A percentile compares a stretch with the other conserved stretches of the same genome.
Conservation (phyloP, 2,113 vertebrate species). For the Nesoenas mayeri region DNA sequence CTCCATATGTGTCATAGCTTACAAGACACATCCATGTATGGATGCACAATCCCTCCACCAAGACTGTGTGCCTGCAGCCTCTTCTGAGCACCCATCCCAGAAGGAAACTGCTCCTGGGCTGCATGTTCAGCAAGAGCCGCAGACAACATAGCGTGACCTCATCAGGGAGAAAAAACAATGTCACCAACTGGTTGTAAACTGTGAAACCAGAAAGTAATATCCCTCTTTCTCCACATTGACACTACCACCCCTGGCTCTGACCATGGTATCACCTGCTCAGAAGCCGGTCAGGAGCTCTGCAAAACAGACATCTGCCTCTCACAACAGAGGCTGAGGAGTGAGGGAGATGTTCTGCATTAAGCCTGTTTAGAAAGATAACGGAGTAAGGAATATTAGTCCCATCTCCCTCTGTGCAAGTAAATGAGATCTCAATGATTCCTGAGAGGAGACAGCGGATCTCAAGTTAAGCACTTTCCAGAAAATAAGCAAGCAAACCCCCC, state of each 20-base stretch:
- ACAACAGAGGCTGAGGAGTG: not conserved
- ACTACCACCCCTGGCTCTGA: not conserved
- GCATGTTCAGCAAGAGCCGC: not conserved
- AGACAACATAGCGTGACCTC: rapidly evolving
- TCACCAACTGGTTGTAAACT: not conserved
- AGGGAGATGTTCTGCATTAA: not conserved
- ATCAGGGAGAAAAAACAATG: not conserved
- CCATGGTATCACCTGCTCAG: not conserved
- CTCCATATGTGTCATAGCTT: not conserved
- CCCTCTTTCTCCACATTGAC: not conserved
- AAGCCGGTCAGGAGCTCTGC: not conserved
- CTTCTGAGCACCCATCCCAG: not conserved
- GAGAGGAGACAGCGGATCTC: not conserved
- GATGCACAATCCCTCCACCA: not conserved
- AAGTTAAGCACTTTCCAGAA: not conserved
- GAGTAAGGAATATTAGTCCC: not conserved
- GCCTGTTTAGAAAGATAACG: not conserved
- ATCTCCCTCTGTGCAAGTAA: not conserved
- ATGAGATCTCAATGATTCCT: not conserved
- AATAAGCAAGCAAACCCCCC: not conserved
- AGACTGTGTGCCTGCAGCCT: not conserved
- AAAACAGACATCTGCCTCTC: not conserved
- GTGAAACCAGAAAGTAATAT: not conserved
- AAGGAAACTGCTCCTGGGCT: not conserved
- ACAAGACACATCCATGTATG: not conserved